These are phyloP conservation scores for Holotrichia oblita DNA, from an alignment of 1,140 invertebrate species.

Conservation along the genomic window DNA sequence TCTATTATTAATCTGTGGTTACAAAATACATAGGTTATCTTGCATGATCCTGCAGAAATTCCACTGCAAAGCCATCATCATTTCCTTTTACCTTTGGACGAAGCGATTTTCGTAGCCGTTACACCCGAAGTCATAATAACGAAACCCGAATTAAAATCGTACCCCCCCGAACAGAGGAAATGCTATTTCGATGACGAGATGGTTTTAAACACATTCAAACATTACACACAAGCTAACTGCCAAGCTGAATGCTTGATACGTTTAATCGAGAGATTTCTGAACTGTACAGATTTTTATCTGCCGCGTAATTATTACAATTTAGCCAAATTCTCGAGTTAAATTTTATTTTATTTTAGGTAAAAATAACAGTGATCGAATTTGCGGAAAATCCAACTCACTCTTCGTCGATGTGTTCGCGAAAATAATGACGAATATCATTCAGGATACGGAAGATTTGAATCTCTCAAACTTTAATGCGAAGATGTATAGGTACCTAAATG, in stretches of 20 bases:
- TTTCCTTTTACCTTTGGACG: slow-evolving; percentile 64
- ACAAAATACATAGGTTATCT: slow-evolving; percentile 64
- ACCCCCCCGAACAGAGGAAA: slow-evolving; percentile 46
- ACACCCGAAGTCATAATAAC: slow-evolving; percentile 49
- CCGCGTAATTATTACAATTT: slow-evolving; percentile 62
- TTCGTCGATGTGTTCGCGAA: neutral
- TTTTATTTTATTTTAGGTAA: neutral
- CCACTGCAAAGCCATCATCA: slow-evolving; percentile 65
- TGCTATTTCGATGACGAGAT: slow-evolving; percentile 45
- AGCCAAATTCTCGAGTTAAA: neutral
- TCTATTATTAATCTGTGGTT: too few relatives aligned
- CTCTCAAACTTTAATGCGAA: neutral
- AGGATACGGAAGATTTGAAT: neutral
- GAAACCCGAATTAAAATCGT: slow-evolving; percentile 45
- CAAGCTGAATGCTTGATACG: slow-evolving; percentile 79
- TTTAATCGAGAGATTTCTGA: slow-evolving; percentile 72
- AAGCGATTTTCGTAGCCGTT: slow-evolving; percentile 59
- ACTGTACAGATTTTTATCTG: slow-evolving; percentile 73
- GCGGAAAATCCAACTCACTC: neutral
- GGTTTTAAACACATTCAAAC: slow-evolving; percentile 63
- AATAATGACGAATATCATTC: neutral
- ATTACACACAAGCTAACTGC: slow-evolving; percentile 81
- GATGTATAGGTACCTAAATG: neutral
- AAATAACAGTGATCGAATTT: neutral
- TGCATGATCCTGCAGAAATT: slow-evolving; percentile 67